Base-by-base conservation (phyloP, 2,888 invertebrate species). In the Scelioninae gen. 1 region DNA sequence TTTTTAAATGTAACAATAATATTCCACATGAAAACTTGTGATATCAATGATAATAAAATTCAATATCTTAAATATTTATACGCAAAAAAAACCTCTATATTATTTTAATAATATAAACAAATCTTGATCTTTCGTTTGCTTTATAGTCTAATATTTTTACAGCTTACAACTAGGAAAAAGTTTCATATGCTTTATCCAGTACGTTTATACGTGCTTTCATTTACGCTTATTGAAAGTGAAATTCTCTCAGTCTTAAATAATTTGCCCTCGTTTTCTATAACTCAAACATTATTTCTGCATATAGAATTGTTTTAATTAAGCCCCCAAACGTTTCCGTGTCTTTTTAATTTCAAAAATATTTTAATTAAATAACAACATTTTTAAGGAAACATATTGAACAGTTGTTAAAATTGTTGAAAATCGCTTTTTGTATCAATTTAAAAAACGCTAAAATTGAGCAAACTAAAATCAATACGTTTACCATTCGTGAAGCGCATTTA, bases 211-310 rank as follows among this genome's bases (percentile, higher is more conserved):
- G 51, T 69, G 56, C 58, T 69, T 69, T 34, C 56, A 38, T 47
- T 31, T 23, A 0, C 13, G 47, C 58, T 58, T 56, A 47, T 47
- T 58, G 58, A 55, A 68, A 69, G 58, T 69, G 56, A 69, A 69
- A 69, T 58, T 58, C 34, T 56, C 47, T 31, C 47, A 23, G 69
- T 69, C 47, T 69, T 69, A 69, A 69, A 69, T 58, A 69, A 69
- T 69, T 58, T 58, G 69, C 47, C 49, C 69, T 49, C 49, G 16
- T 58, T 58, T 66, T 16, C 31, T 45, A 45, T 45, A 68, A 45
- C 38, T 68, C 47, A 47, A 47, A 47, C 16, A 47, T 8, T 60
- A 60, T 60, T 45, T 45, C 43, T 31, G 40, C 60, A 31, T 31
- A 45, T 31, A 31, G 29, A 60, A 29, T 45, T 60, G 13, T 8